phyloP scores from a whole-genome alignment of 2,888 invertebrate species.

The Cacoxenus indagator region DNA sequence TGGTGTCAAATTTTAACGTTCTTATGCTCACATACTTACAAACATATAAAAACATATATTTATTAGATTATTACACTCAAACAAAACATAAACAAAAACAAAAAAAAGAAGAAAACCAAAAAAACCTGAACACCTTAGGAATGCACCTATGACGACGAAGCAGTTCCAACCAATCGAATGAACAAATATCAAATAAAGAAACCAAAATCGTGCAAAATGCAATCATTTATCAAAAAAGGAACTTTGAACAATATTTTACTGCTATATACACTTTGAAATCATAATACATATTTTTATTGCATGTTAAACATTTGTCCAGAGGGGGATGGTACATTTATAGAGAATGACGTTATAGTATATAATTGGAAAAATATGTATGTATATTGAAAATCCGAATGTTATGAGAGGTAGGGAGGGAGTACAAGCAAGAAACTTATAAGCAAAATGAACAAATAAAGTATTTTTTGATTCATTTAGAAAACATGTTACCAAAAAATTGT shows the following conservation, averaged over 20 bases:
- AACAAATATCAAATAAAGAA: neutral
- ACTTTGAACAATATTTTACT: neutral
- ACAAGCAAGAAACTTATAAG: neutral
- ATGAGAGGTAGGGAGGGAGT: neutral
- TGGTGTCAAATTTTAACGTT: neutral
- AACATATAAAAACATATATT: conserved; percentile 34
- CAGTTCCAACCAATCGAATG: neutral
- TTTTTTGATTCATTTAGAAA: neutral
- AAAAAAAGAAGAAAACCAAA: conserved; percentile 31
- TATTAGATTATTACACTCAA: conserved; percentile 30
- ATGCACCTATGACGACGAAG: neutral
- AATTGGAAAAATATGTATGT: neutral
- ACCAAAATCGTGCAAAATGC: conserved; percentile 1
- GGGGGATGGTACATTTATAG: no score
- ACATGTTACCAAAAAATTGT: neutral
- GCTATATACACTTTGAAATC: conserved; percentile 12
- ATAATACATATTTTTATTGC: conserved; percentile 18
- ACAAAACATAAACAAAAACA: conserved; percentile 18
- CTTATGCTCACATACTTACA: no score
- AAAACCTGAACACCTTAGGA: conserved; percentile 15
- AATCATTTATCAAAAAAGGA: conserved; percentile 1
- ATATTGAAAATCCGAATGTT: neutral
- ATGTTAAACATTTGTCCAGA: neutral
- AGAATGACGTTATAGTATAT: neutral
- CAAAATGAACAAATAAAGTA: neutral